phyloP scores from a whole-genome alignment of 2,888 invertebrate genomes.

The Cyrtodaria siliqua region DNA sequence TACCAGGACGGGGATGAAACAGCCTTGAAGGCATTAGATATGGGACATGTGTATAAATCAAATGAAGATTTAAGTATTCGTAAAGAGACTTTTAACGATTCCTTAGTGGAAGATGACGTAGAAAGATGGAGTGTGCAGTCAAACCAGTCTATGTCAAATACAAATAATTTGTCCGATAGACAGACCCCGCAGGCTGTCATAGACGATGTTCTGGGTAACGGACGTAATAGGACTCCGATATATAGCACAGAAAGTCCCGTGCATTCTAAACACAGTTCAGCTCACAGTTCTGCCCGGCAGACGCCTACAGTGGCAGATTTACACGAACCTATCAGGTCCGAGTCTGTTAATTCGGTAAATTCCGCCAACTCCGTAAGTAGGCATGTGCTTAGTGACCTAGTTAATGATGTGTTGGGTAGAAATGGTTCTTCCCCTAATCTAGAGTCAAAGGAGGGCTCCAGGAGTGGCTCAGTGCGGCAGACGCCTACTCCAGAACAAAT shows the following conservation, averaged over 20 bases:
- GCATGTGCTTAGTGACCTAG: constrained; percentile 39
- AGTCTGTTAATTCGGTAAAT: constrained; percentile 37
- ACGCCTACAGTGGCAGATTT: constrained; percentile 49
- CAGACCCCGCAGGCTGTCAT: constrained; percentile 34
- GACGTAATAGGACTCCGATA: constrained; percentile 54
- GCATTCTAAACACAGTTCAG: constrained; percentile 64
- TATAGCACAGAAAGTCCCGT: constrained; percentile 60
- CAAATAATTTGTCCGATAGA: constrained; percentile 16
- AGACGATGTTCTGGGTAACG: constrained; percentile 64
- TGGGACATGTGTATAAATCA: constrained; percentile 9
- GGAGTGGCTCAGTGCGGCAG: constrained; percentile 49
- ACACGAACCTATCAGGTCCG: constrained; percentile 8
- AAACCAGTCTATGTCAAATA: too few relatives aligned
- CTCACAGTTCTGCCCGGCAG: constrained; percentile 58
- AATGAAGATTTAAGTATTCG: constrained; percentile 11
- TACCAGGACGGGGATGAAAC: constrained; percentile 69
- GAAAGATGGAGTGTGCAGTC: constrained; percentile 36
- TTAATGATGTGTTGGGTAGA: constrained; percentile 37
- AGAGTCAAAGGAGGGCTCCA: constrained; percentile 32
- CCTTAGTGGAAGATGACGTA: constrained; percentile 59
- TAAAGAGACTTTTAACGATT: constrained; percentile 32
- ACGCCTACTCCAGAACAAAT: constrained; percentile 60
- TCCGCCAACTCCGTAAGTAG: constrained; percentile 53
- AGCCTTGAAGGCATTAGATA: constrained; percentile 15
- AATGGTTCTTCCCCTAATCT: neutral